Base-by-base conservation (phyloP, 2,888 invertebrate genomes). In the Coleophora deauratella region DNA sequence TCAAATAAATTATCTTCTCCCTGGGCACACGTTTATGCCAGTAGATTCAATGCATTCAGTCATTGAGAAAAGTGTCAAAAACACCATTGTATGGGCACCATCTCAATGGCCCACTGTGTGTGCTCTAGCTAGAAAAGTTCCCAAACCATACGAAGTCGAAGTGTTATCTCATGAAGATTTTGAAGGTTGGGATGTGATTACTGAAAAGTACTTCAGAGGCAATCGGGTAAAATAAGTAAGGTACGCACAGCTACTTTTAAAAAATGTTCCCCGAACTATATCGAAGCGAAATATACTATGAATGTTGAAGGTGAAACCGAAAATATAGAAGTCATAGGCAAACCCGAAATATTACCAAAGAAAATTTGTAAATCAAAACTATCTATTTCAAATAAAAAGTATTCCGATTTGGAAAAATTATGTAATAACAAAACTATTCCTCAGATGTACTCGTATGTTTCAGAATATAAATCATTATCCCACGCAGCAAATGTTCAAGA, bases 1-100 rank as follows among this genome's bases (percentile, higher is more conserved):
- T 27, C 54, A 54, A 42, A 45, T 54, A 2, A 52, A 54, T 39
- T 57, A 37, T 41, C 38, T 55, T 2, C 38, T 58, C 35, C 51
- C 61, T 30, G 64, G 65, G 10, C 62, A 66, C 42, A 62, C 60
- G n/a, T 56, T 55, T 41, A 66, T 69, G 66, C 59, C 65, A 4
- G 63, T 64, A 1, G 66, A 65, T 41, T 49, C 41, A 27, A 52
- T 61, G 7, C 61, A 66, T 46, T 56, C 57, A 27, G 50, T 52
- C 21, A 61, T 61, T 21, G 59, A 61, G 44, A 52, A 44, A 2
- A 44, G 35, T 39, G 37, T 55, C 10, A 53, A 47, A 42, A 54
- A 51, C 12, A 54, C 45, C 28, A 58, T 50, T 10, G 46, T 63
- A 33, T 58, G 49, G 27, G 62, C 62, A 33, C 62, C 62, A 38